Conservation (phyloP, 2,797 vertebrate species). For the Etheostoma nigrum region DNA sequence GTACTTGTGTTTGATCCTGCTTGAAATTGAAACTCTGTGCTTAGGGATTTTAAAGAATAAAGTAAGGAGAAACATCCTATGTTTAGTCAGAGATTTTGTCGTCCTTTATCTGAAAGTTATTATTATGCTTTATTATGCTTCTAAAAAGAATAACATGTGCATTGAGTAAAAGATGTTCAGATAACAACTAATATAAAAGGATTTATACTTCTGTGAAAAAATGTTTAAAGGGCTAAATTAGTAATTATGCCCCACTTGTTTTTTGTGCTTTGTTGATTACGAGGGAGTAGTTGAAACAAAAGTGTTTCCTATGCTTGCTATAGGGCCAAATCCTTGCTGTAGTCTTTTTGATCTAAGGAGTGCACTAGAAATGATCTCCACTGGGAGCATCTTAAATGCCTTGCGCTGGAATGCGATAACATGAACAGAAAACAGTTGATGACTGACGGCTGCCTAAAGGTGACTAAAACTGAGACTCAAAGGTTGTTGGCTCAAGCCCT, state of each 20-base stretch:
- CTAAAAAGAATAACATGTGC: neutral
- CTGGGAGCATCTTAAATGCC: conserved; percentile 51
- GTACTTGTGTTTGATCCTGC: conserved; percentile 6
- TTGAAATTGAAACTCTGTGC: conserved; percentile 3
- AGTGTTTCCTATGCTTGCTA: conserved; percentile 37
- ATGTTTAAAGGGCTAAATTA: conserved; percentile 45
- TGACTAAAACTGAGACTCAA: conserved; percentile 39
- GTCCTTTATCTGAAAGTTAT: conserved; percentile 19
- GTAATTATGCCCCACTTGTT: conserved; percentile 27
- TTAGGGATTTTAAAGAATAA: conserved; percentile 6
- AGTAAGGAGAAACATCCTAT: neutral
- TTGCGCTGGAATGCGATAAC: conserved; percentile 21
- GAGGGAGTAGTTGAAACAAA: conserved; percentile 43
- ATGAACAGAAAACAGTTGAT: conserved; percentile 48
- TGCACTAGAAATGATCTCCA: conserved; percentile 68
- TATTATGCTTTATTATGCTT: neutral
- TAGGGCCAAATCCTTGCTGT: conserved; percentile 54
- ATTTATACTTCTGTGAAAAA: conserved; percentile 19
- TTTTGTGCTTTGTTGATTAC: conserved; percentile 46
- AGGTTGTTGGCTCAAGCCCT: conserved; percentile 33
- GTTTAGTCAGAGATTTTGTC: neutral
- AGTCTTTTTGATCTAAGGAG: conserved; percentile 68
- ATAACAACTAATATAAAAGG: conserved; percentile 11
- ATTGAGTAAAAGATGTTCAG: conserved; percentile 18
- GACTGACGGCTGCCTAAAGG: conserved; percentile 63